These are phyloP conservation scores for Potamilus streckersoni DNA, from an alignment of 1,140 invertebrate genomes.

Conservation along the genomic window DNA sequence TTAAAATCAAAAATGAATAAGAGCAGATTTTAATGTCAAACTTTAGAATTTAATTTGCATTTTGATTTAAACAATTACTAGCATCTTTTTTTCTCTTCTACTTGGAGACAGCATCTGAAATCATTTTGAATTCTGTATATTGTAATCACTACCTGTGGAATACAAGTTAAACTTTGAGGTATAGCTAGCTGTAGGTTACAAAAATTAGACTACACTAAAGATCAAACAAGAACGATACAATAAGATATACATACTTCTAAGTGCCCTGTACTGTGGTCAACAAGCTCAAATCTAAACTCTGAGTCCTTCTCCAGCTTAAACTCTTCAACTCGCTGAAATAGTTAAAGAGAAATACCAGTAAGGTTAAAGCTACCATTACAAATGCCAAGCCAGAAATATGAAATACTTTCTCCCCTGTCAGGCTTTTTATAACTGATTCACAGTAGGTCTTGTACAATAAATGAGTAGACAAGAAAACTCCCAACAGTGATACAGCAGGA, in stretches of 20 bases:
- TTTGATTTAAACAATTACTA: too few species aligned
- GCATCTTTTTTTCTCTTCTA: too few species aligned
- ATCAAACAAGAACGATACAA: neutral
- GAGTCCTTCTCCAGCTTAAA: conserved; percentile 85
- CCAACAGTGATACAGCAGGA: too few species aligned
- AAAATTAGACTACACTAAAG: neutral
- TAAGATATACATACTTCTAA: conserved; percentile 76
- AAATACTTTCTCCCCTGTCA: too few species aligned
- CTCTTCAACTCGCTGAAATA: conserved; percentile 40
- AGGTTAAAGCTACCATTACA: too few species aligned
- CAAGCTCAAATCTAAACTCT: conserved; percentile 94
- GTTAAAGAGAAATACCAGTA: neutral
- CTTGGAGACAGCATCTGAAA: neutral
- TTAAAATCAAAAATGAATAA: too few species aligned
- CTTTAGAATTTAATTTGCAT: too few species aligned
- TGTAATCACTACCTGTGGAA: neutral
- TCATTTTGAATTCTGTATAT: neutral
- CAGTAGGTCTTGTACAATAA: too few species aligned
- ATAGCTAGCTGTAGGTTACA: neutral
- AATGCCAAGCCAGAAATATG: too few species aligned
- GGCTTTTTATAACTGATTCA: too few species aligned
- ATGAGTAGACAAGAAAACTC: too few species aligned
- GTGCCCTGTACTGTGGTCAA: conserved; percentile 86
- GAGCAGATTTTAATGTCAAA: too few species aligned
- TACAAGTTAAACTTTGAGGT: neutral